These are phyloP conservation scores for Aphelinus certus DNA, from an alignment of 1,140 invertebrate species.

Conservation along the genomic window DNA sequence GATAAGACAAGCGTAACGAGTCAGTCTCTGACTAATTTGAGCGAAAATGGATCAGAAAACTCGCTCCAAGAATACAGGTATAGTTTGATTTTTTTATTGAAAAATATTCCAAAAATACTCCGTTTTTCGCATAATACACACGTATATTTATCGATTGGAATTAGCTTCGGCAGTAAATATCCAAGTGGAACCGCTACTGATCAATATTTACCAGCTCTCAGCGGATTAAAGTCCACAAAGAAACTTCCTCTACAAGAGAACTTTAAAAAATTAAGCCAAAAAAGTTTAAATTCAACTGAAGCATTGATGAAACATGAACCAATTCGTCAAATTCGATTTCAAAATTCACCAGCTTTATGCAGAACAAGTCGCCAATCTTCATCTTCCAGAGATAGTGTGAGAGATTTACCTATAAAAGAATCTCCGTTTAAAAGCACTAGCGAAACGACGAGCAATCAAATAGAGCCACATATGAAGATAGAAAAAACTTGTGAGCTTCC, in stretches of 20 bases:
- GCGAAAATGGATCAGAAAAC: slow-evolving; percentile 54
- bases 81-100: no score
- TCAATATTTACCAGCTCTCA: slow-evolving; percentile 27
- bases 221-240: not conserved
- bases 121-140: no score
- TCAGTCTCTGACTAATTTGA: slow-evolving; percentile 56
- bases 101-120: no score
- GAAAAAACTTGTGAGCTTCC: slow-evolving; percentile 41
- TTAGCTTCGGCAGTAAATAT: slow-evolving; percentile 1
- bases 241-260: no score
- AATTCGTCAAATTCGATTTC: slow-evolving; percentile 47
- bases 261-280: no score
- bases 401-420: slow-evolving; percentile 26
- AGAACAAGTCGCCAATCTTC: slow-evolving; percentile 6
- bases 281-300: slow-evolving; percentile 39
- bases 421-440: slow-evolving; percentile 12
- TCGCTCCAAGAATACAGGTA: slow-evolving; percentile 44
- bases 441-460: slow-evolving; percentile 13
- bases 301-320: slow-evolving; percentile 50
- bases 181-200: not conserved
- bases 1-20: slow-evolving; percentile 19
- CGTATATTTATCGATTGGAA: no score
- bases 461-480: slow-evolving; percentile 24
- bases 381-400: slow-evolving; percentile 9
- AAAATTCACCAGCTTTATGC: slow-evolving; percentile 42